Evolutionary conservation across 2,888 invertebrate genomes (phyloP).

Genomic region (Tiliacea citrago): DNA sequence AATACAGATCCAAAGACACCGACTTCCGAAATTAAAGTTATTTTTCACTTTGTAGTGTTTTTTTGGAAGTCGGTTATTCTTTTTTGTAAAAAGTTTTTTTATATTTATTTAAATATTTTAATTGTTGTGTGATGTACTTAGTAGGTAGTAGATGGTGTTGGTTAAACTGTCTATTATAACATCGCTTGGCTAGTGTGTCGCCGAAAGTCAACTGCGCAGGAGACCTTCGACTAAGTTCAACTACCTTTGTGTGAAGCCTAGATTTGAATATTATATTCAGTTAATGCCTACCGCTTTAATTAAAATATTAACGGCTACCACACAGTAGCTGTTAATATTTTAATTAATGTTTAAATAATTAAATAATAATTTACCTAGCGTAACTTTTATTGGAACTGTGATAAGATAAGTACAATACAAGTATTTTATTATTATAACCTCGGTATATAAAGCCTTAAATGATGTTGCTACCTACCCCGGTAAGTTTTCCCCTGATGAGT

Average conservation of each 20-base stretch:
- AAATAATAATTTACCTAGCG: too few relatives aligned
- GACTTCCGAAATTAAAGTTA: too few relatives aligned
- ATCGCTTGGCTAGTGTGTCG: background rate
- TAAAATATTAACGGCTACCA: background rate
- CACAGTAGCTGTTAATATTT: slow-evolving; percentile 9
- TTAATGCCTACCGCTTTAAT: too few relatives aligned
- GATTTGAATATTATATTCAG: background rate
- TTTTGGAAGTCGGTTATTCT: too few relatives aligned
- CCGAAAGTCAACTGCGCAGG: background rate
- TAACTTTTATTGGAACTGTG: background rate
- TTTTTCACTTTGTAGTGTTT: too few relatives aligned
- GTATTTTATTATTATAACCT: too few relatives aligned
- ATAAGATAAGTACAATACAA: background rate
- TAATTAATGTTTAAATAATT: slow-evolving; percentile 8
- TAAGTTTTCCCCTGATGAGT: too few relatives aligned
- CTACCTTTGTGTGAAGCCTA: background rate
- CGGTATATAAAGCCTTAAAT: background rate
- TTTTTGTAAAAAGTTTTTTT: too few relatives aligned
- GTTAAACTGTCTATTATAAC: background rate
- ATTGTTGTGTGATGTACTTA: background rate
- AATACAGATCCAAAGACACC: too few relatives aligned
- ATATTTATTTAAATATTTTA: background rate
- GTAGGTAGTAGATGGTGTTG: background rate
- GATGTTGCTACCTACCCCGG: background rate
- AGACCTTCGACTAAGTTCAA: background rate